Evolutionary conservation across 2,113 vertebrate species (phyloP).

Genomic region (Perca fluviatilis): DNA sequence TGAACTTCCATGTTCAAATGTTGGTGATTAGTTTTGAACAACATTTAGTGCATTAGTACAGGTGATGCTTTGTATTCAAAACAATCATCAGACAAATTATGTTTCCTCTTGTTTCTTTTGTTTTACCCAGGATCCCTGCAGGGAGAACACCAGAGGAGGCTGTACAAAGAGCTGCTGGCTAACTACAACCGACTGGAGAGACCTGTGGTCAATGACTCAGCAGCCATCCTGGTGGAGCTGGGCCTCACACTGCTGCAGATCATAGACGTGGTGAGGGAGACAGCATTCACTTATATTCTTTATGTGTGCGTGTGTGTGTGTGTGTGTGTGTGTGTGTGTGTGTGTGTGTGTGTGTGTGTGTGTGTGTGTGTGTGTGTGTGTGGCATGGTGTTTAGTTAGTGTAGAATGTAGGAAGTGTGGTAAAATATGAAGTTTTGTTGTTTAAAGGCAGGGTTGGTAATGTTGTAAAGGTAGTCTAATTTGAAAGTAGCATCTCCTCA

Average conservation of each 20-base stretch:
- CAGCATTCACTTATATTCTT: neutral
- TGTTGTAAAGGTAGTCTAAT: too few relatives aligned
- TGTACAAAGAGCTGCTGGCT: constrained; percentile 89
- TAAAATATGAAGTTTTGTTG: neutral
- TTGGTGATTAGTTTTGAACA: neutral
- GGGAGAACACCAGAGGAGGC: constrained; percentile 88
- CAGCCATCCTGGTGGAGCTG: constrained; percentile 87
- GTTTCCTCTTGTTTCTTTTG: neutral
- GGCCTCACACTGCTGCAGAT: constrained; percentile 91
- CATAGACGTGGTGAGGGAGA: constrained; percentile 88
- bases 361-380: constrained; percentile 5
- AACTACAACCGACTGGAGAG: constrained; percentile 91
- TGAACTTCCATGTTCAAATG: neutral
- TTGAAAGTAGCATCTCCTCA: too few relatives aligned
- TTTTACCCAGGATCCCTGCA: constrained; percentile 84
- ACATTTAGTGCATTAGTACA: neutral
- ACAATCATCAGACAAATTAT: neutral
- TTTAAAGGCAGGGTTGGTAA: too few relatives aligned
- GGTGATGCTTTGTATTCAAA: neutral
- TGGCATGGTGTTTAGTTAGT: neutral
- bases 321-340: constrained; percentile 17
- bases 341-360: constrained; percentile 7
- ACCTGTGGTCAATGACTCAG: constrained; percentile 89
- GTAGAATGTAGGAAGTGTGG: neutral
- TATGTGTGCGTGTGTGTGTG: neutral